These are phyloP conservation scores for Oreochromis spilurus DNA, from an alignment of 2,113 vertebrate genomes.

Conservation along the genomic window DNA sequence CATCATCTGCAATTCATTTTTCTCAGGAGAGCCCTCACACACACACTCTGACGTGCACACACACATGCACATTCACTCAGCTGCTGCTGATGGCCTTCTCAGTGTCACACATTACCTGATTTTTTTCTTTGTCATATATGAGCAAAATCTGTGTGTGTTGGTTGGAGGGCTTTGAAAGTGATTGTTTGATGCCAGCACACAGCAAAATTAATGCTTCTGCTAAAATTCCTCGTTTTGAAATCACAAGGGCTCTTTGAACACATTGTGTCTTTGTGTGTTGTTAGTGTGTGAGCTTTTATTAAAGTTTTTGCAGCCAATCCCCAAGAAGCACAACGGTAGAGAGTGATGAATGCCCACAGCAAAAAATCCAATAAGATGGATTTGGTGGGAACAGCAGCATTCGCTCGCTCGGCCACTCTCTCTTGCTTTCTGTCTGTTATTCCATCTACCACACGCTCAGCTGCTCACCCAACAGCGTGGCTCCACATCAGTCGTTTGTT, in stretches of 20 bases:
- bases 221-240: slow-evolving; percentile 22
- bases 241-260: neutral
- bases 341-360: slow-evolving; percentile 65
- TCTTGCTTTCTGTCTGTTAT: neutral
- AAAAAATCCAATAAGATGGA: slow-evolving; percentile 69
- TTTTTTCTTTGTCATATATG: neutral
- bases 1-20: slow-evolving; percentile 17
- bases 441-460: neutral
- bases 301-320: slow-evolving; percentile 51
- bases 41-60: neutral
- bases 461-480: neutral
- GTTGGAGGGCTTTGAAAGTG: neutral
- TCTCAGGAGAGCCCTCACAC: neutral
- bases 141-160: neutral
- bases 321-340: slow-evolving; percentile 29
- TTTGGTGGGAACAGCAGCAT: slow-evolving; percentile 23
- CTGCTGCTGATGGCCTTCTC: neutral
- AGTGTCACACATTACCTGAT: neutral
- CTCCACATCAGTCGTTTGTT: slow-evolving; percentile 31
- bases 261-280: neutral
- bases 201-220: slow-evolving; percentile 33
- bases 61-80: neutral
- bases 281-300: slow-evolving; percentile 54
- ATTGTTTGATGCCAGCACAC: slow-evolving; percentile 20
- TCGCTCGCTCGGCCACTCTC: neutral